Percentiles rank a stretch among this genome's conserved stretches.
Conservation (phyloP, 1,140 invertebrate genomes). For the Harlomillsia oculata region DNA sequence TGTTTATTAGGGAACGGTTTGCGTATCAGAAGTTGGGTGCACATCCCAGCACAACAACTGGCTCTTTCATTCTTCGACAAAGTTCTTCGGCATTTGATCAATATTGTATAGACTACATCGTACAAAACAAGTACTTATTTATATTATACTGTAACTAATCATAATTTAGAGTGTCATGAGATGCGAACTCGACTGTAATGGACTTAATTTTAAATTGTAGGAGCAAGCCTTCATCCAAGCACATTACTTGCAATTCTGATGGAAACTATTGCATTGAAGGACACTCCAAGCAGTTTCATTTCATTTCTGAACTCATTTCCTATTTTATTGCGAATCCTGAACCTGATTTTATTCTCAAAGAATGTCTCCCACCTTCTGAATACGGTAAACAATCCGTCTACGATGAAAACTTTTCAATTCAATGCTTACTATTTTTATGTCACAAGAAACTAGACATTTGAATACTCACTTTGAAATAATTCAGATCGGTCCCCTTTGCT, state of each 20-base stretch:
- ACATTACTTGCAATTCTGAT: neutral
- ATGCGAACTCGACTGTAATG: neutral
- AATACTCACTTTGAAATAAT: conserved; percentile 36
- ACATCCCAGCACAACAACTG: conserved; percentile 59
- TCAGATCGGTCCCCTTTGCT: conserved; percentile 63
- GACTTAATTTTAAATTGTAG: conserved; percentile 10
- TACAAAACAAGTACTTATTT: conserved; percentile 51
- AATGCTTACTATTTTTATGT: too few relatives aligned
- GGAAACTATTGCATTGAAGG: conserved; percentile 23
- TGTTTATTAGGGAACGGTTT: conserved; percentile 58
- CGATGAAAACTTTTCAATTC: too few relatives aligned
- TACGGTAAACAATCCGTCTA: too few relatives aligned
- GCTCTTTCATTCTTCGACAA: conserved; percentile 69
- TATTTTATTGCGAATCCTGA: conserved; percentile 44
- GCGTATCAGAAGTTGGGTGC: conserved; percentile 70
- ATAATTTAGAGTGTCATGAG: too few relatives aligned
- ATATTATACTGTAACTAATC: neutral
- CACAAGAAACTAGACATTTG: too few relatives aligned
- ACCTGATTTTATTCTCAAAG: conserved; percentile 50
- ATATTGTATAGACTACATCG: conserved; percentile 70
- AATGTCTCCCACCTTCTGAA: conserved; percentile 73
- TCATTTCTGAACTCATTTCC: conserved; percentile 51
- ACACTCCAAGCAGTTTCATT: conserved; percentile 46
- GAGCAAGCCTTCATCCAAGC: conserved; percentile 13
- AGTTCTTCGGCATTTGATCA: conserved; percentile 64